Base-by-base conservation (phyloP, 2,797 vertebrate species). In the Varecia variegata region DNA sequence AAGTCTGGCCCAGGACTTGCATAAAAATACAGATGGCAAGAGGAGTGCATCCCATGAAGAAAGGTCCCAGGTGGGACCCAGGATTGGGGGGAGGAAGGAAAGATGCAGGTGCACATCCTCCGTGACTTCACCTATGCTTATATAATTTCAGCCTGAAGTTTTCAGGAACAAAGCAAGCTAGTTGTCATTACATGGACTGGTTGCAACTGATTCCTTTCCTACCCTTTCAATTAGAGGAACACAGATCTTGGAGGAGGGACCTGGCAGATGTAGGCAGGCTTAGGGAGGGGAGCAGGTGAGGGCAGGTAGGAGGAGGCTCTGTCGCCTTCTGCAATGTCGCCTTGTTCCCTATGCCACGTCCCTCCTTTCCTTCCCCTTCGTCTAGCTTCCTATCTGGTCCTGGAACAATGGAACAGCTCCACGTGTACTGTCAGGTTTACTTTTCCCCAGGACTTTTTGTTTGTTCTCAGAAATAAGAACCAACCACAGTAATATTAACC, bases 401-500 rank as follows among this genome's bases (percentile, higher is more conserved):
- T 71, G 6, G 9, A 38, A 43, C 14, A 45, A 13, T 0, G 21
- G 4, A 54, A 43, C 5, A 47, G 10, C 35, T 73, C 12, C 50
- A 52, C 60, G 56, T 17, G 27, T 9, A 1, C 3, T 73, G 5
- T 30, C 23, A 38, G 40, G 23, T n/a, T 62, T 12, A 68, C 1
- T 74, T 81, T 87, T 68, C 25, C 79, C 43, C 79, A 50, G 50
- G 25, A 30, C 14, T 15, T 87, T 56, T 38, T 40, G 40, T 87
- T 76, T 77, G 6, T 40, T 83, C 96, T 86, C 30, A 79, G 45
- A 83, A 77, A 35, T 74, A 38, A 5, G 65, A 38, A 43, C 23
- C 7, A 93, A 60, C 62, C 25, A 65, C 12, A 56, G 38, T 32
- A 23, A 87, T 38, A n/a, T 38, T 62, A 67, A 43, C 67, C 15